Percentiles rank a stretch among this genome's conserved stretches.
Conservation (phyloP, 2,888 invertebrate genomes). For the Meta bourneti region DNA sequence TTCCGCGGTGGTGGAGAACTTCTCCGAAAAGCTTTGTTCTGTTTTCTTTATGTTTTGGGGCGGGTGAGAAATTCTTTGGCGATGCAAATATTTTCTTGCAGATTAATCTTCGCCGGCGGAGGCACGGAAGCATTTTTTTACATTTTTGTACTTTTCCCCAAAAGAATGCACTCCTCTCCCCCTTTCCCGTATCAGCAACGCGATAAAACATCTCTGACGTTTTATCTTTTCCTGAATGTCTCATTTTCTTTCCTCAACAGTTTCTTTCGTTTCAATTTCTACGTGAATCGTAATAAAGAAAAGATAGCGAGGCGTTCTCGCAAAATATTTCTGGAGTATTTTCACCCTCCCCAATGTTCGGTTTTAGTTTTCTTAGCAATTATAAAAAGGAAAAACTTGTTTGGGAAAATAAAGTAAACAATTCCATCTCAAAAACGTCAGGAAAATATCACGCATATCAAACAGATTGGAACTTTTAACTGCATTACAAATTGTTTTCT, state of each 20-base stretch:
- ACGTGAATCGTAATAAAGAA: neutral
- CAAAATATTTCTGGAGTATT: neutral
- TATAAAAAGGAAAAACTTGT: too few species aligned
- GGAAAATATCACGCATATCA: too few species aligned
- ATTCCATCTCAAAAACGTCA: too few species aligned
- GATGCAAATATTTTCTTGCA: slow-evolving; percentile 65
- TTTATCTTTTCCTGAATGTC: slow-evolving; percentile 11
- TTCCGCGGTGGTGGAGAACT: neutral
- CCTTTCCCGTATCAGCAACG: slow-evolving; percentile 14
- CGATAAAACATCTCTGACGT: slow-evolving; percentile 31
- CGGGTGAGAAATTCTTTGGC: slow-evolving; percentile 28
- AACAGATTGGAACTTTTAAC: too few species aligned
- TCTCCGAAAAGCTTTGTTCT: slow-evolving; percentile 7
- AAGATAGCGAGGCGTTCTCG: neutral
- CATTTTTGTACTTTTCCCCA: slow-evolving; percentile 2
- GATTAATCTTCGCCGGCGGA: slow-evolving; percentile 57
- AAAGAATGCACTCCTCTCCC: neutral
- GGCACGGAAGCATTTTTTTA: neutral
- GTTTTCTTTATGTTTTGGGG: neutral
- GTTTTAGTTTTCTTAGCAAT: too few species aligned
- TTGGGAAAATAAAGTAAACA: too few species aligned
- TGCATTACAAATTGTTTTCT: too few species aligned
- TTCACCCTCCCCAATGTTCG: neutral
- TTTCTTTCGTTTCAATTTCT: slow-evolving; percentile 18
- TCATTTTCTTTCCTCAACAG: slow-evolving; percentile 8